Evolutionary conservation across 2,888 invertebrate species (phyloP), one percentile per base, ranked within the genome.

Genomic region (Busseola fusca): DNA sequence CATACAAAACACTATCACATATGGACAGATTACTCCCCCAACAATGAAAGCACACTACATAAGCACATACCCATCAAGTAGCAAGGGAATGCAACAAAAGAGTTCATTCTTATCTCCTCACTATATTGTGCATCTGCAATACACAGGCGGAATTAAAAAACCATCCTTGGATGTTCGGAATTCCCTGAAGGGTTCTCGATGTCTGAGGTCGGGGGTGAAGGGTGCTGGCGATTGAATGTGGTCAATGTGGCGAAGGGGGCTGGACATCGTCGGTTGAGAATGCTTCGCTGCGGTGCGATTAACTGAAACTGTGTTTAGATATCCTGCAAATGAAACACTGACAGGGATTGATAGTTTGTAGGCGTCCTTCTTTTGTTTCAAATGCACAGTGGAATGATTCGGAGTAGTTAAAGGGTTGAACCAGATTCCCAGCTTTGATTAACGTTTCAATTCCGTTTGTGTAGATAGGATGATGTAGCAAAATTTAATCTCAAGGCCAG

Each of bases 151-250:
- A 89, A 93, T 93, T 93, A 91, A 93, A 91, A 93, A 92, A 90
- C 87, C 87, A 87, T 88, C 87, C 88, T 85, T 86, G 87, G 87
- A 90, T 88, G 84, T 85, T 85, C 75, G 74, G 88, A 86, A 91
- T 90, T 91, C 91, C 90, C 91, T 84, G 83, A 89, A 90, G 91
- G 89, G 89, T 87, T 91, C 78, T 84, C 84, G 54, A 82, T 81
- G 84, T 85, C 85, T 85, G 85, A 85, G 85, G 85, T 84, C 57
- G 78, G 91, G 91, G 92, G 91, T 89, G 90, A 88, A 90, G 90
- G 90, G 84, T 82, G 81, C 75, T 85, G 70, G 78, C 91, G 92
- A 93, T 93, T 93, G 93, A 92, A 93, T 94, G 93, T 87, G 93
- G 94, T 92, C 88, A 87, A 71, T 90, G 93, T 78, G 90, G 90